These are phyloP conservation scores for Xyrauchen texanus DNA, from an alignment of 2,113 vertebrate genomes.

Conservation along the genomic window DNA sequence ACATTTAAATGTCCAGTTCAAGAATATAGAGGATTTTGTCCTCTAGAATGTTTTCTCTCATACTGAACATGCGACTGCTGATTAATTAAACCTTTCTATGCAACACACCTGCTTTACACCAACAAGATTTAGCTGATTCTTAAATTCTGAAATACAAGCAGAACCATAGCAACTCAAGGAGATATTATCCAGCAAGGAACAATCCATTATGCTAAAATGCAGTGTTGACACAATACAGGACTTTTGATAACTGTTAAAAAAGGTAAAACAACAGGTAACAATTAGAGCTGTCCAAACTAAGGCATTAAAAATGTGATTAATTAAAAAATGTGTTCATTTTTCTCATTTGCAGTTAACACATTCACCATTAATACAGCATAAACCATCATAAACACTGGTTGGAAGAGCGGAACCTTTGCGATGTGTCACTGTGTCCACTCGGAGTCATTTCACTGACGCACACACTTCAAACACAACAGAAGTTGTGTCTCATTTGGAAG, in stretches of 20 bases:
- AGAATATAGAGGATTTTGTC: not conserved
- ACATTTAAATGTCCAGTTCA: not conserved
- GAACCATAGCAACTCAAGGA: not conserved
- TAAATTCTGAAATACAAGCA: not conserved
- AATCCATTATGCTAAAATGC: constrained; percentile 12
- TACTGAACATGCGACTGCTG: not conserved
- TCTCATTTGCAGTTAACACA: no score
- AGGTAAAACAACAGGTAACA: not conserved
- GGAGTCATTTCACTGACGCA: no score
- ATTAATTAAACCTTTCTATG: not conserved
- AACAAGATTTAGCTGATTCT: constrained; percentile 5
- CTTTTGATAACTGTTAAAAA: not conserved
- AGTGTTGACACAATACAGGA: not conserved
- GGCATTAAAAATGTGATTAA: no score
- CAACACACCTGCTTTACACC: not conserved
- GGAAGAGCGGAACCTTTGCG: no score
- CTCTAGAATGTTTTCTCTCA: not conserved
- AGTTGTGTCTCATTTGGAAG: no score
- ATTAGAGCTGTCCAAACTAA: no score
- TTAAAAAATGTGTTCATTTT: no score
- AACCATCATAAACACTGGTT: no score
- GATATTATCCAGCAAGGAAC: not conserved
- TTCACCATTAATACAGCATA: no score
- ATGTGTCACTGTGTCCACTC: no score
- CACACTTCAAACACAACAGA: no score